Percentiles rank a stretch among this genome's conserved stretches.
Evolutionary conservation across 2,113 vertebrate genomes (phyloP).

Genomic region (Platanista minor): DNA sequence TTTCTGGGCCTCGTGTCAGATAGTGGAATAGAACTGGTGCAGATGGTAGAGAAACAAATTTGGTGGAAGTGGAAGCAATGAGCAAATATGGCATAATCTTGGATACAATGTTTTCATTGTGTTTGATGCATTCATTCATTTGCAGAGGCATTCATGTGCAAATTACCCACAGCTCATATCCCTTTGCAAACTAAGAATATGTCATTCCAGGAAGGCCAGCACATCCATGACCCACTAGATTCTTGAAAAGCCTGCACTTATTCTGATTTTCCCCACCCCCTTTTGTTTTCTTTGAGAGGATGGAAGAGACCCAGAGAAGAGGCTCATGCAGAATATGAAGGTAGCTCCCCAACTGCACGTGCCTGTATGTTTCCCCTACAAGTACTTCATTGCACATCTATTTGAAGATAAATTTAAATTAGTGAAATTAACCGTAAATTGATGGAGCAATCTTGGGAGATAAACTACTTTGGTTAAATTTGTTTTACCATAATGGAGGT

Average conservation of each 20-base stretch:
- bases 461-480: not conserved
- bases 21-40: slow-evolving; percentile 27
- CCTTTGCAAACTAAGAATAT: slow-evolving; percentile 56
- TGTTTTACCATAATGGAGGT: not conserved
- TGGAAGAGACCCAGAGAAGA: slow-evolving; percentile 2
- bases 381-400: not conserved
- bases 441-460: not conserved
- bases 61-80: slow-evolving; percentile 5
- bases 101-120: slow-evolving; percentile 67
- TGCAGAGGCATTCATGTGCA: slow-evolving; percentile 69
- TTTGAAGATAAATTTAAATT: not conserved
- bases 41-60: slow-evolving; percentile 55
- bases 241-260: slow-evolving; percentile 30
- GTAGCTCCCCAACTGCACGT: not conserved
- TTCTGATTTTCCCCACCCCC: not conserved
- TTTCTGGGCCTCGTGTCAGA: not conserved
- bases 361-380: not conserved
- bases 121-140: slow-evolving; percentile 60
- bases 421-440: not conserved
- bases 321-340: not conserved
- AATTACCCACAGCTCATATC: slow-evolving; percentile 53
- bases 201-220: slow-evolving; percentile 56
- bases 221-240: slow-evolving; percentile 37
- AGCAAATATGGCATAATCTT: slow-evolving; percentile 64
- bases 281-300: slow-evolving; percentile 2